These are phyloP conservation scores for Eospalax fontanierii DNA, from an alignment of 2,797 vertebrate species.

Conservation along the genomic window DNA sequence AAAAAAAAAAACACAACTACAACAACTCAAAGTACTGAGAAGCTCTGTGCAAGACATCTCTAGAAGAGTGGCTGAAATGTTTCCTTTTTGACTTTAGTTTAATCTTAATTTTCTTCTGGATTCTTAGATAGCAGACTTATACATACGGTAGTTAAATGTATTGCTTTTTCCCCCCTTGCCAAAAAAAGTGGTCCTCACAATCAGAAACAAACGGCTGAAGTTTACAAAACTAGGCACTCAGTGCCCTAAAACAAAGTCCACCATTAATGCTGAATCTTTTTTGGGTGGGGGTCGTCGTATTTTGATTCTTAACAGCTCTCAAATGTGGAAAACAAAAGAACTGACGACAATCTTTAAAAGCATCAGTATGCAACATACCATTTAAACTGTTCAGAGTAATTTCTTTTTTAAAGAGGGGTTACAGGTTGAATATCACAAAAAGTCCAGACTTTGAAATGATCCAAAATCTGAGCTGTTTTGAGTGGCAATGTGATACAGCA, in stretches of 20 bases:
- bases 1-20: no score
- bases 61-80: not conserved
- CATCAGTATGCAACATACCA: not conserved
- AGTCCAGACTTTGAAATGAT: not conserved
- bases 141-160: conserved; percentile 31
- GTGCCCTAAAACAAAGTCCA: conserved; percentile 71
- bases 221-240: conserved; percentile 75
- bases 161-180: conserved; percentile 40
- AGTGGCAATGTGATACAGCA: not conserved
- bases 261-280: conserved; percentile 58
- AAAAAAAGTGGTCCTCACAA: conserved; percentile 44
- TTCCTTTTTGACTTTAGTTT: conserved; percentile 1
- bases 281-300: conserved; percentile 55
- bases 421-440: not conserved
- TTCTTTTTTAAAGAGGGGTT: conserved; percentile 40
- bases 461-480: not conserved
- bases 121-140: not conserved
- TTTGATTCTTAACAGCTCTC: conserved; percentile 63
- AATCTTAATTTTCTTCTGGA: not conserved
- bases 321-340: conserved; percentile 59
- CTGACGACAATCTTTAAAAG: conserved; percentile 75
- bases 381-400: conserved; percentile 64
- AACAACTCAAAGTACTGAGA: not conserved
- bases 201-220: conserved; percentile 64
- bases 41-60: not conserved